These are phyloP conservation scores for Trididemnum miniatum DNA, from an alignment of 23 tunicate species.

Conservation along the genomic window DNA sequence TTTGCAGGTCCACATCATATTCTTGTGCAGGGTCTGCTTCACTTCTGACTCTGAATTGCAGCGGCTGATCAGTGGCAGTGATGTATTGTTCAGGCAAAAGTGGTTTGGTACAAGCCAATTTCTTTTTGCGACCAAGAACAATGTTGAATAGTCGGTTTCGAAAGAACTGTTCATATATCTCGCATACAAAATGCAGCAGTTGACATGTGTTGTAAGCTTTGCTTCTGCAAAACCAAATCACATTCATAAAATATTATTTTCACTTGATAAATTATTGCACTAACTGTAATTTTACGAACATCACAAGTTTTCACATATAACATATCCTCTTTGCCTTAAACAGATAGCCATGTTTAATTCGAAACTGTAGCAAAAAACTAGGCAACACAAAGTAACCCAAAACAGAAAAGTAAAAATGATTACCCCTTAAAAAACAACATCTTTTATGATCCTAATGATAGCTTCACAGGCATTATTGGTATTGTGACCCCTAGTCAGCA, in stretches of 20 bases:
- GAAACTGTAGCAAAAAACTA: too few relatives aligned
- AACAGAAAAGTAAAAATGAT: neutral
- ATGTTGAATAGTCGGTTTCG: neutral
- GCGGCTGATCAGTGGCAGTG: neutral
- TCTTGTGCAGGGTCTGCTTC: neutral
- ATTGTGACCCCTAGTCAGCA: slow-evolving; percentile 2
- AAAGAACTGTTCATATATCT: neutral
- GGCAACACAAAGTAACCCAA: neutral
- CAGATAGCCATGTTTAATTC: too few relatives aligned
- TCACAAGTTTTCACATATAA: too few relatives aligned
- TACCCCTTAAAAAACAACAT: neutral
- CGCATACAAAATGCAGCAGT: neutral
- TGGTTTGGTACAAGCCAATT: neutral
- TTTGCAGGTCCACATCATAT: neutral
- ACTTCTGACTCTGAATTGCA: neutral
- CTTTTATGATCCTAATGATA: neutral
- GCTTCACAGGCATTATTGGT: slow-evolving; percentile 1
- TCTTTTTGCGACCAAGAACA: neutral
- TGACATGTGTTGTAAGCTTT: slow-evolving; percentile 12
- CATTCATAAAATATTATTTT: too few relatives aligned
- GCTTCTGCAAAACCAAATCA: slow-evolving; percentile 15
- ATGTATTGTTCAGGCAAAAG: neutral
- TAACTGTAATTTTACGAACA: too few relatives aligned
- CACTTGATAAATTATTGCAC: too few relatives aligned
- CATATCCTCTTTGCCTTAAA: too few relatives aligned